A percentile compares a stretch with the other conserved stretches of the same genome.
Conservation (phyloP, 2,113 vertebrate species). For the Acanthochromis polyacanthus region DNA sequence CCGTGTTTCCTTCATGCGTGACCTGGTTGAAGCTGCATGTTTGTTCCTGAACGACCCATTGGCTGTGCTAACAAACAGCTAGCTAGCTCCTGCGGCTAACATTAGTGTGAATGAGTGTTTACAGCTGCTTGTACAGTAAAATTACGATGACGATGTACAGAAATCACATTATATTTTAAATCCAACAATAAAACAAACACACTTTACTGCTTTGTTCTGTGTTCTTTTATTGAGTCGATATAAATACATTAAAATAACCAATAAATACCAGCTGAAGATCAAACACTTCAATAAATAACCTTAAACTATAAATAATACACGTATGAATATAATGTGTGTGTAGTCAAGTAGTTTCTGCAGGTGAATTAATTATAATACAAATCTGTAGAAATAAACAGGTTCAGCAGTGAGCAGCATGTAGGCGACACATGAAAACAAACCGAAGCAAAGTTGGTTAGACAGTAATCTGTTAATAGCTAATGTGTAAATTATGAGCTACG, state of each 20-base stretch:
- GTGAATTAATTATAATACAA: too few relatives aligned
- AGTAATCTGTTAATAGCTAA: too few relatives aligned
- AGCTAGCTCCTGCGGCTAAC: background rate
- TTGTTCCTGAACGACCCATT: too few relatives aligned
- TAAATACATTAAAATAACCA: slow-evolving; percentile 55
- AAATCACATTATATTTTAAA: slow-evolving; percentile 85
- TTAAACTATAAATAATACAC: slow-evolving; percentile 42
- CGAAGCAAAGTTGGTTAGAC: too few relatives aligned
- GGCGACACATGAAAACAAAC: too few relatives aligned
- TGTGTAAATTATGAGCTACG: too few relatives aligned
- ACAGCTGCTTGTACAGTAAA: slow-evolving; percentile 27
- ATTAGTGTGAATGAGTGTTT: slow-evolving; percentile 38
- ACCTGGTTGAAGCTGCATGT: background rate
- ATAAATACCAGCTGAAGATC: slow-evolving; percentile 55
- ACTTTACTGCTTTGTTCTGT: background rate
- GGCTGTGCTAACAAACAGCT: background rate
- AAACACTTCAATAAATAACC: slow-evolving; percentile 54
- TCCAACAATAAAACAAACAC: slow-evolving; percentile 58
- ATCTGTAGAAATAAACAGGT: too few relatives aligned
- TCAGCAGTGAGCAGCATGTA: too few relatives aligned
- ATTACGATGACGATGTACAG: slow-evolving; percentile 71
- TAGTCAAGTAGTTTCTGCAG: slow-evolving; percentile 9
- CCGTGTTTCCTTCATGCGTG: slow-evolving; percentile 1
- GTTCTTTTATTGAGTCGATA: slow-evolving; percentile 60
- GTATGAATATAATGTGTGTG: background rate